phyloP scores from a whole-genome alignment of 2,113 vertebrate genomes.

The Oncorhynchus kisutch region DNA sequence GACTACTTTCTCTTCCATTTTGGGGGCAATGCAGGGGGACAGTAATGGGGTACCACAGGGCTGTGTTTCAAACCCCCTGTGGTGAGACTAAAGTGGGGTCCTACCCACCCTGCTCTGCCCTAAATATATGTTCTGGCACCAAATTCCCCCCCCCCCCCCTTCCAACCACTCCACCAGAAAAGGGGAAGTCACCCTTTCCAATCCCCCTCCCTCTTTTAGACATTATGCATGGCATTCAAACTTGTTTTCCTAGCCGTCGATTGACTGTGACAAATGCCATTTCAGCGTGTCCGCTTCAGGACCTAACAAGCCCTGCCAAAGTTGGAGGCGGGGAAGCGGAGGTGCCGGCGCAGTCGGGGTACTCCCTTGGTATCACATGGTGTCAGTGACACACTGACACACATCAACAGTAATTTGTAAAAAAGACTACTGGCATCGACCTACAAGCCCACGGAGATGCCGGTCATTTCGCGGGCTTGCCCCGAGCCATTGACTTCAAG shows the following conservation, averaged over 20 bases:
- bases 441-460: slow-evolving; percentile 52
- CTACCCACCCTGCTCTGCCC: background rate
- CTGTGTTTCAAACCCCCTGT: background rate
- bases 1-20: slow-evolving; percentile 15
- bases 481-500: slow-evolving; percentile 22
- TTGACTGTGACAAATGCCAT: slow-evolving; percentile 47
- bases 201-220: background rate
- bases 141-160: background rate
- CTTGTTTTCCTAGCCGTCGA: slow-evolving; percentile 38
- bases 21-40: background rate
- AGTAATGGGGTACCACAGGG: background rate
- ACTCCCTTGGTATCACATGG: slow-evolving; percentile 15
- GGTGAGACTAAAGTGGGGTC: slow-evolving; percentile 46
- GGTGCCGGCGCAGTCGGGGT: slow-evolving; percentile 4
- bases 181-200: background rate
- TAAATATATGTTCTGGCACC: background rate
- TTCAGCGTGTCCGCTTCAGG: slow-evolving; percentile 46
- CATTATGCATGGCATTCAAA: slow-evolving; percentile 38
- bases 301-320: slow-evolving; percentile 55
- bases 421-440: slow-evolving; percentile 23
- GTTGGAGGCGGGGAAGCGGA: slow-evolving; percentile 21
- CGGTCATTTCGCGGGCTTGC: slow-evolving; percentile 48
- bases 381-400: slow-evolving; percentile 37
- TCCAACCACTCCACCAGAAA: background rate
- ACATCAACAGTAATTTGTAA: slow-evolving; percentile 48